Base-by-base conservation (phyloP, 2,888 invertebrate genomes). In the Odontocolon sp. region DNA sequence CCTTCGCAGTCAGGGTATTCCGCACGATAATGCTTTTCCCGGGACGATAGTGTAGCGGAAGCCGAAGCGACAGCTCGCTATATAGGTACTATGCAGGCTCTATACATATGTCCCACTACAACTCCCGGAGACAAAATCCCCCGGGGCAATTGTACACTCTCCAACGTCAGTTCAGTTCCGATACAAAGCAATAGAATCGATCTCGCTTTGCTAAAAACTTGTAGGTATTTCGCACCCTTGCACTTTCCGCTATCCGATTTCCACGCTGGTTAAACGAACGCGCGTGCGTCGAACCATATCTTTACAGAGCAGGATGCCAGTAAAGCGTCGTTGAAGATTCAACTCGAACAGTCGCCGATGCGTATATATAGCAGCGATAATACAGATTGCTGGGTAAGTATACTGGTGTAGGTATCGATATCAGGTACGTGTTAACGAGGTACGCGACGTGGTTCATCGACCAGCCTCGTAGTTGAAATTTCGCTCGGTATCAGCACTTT, bases 401-500 rank as follows among this genome's bases (percentile, higher is more conserved):
- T 50, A n/a, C 26, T 11, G n/a, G 64, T 50, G n/a, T 38, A 50
- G 9, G 26, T 50, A 50, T 14, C 4, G 50, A 23, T 23, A 9
- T 31, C 14, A 26, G 67, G 56, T 68, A 77, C 77, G 72, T 77
- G 77, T 72, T 77, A 77, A 77, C 72, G 72, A 71, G 68, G 56
- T 47, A 42, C 68, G 52, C 47, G 52, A 67, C 56, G 63, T 38
- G 40, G 72, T 77, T 72, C 68, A 68, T 77, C 77, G 68, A 63
- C 77, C 63, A 64, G 50, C 64, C 26, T 68, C 77, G 77, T 72
- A 50, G 72, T 68, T 77, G 50, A 72, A 77, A 72, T 77, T 77
- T 68, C 56, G 50, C 68, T 68, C 68, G 11, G 77, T 72, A 72
- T 77, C 77, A 77, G 77, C 77, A 69, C 68, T 77, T 77, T 77